phyloP scores from a whole-genome alignment of 2,113 vertebrate genomes.

The Apeltes quadracus region DNA sequence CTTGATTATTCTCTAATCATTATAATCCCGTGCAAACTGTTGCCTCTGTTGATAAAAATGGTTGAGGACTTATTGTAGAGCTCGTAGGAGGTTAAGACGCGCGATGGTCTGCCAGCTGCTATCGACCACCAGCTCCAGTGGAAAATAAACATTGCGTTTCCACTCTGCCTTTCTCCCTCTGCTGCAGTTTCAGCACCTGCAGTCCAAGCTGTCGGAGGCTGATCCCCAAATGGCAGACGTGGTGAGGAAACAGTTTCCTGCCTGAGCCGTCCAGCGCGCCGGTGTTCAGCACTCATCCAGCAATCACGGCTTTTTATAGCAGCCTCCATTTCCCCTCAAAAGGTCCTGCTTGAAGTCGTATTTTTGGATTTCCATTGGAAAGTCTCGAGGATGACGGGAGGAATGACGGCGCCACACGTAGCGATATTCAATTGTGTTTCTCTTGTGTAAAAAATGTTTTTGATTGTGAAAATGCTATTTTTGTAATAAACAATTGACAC shows the following conservation, averaged over 20 bases:
- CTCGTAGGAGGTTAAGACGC: constrained; percentile 13
- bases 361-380: constrained; percentile 62
- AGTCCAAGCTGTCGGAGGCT: constrained; percentile 82
- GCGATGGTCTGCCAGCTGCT: constrained; percentile 16
- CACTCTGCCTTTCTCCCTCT: constrained; percentile 32
- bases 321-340: constrained; percentile 34
- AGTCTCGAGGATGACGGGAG: background rate
- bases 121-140: constrained; percentile 36
- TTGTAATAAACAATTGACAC: constrained; percentile 28
- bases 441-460: background rate
- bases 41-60: background rate
- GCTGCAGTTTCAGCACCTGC: constrained; percentile 87
- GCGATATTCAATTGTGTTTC: background rate
- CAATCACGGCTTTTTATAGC: constrained; percentile 53
- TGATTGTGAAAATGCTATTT: constrained; percentile 39
- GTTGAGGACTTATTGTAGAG: constrained; percentile 25
- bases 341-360: constrained; percentile 23
- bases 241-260: constrained; percentile 83
- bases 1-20: background rate
- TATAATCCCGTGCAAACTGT: background rate
- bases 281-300: constrained; percentile 35
- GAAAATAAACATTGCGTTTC: constrained; percentile 65
- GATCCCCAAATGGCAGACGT: constrained; percentile 84
- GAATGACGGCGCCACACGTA: background rate
- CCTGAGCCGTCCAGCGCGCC: constrained; percentile 52